Evolutionary conservation across 2,113 vertebrate species (phyloP).

Genomic region (Accipiter cooperii): DNA sequence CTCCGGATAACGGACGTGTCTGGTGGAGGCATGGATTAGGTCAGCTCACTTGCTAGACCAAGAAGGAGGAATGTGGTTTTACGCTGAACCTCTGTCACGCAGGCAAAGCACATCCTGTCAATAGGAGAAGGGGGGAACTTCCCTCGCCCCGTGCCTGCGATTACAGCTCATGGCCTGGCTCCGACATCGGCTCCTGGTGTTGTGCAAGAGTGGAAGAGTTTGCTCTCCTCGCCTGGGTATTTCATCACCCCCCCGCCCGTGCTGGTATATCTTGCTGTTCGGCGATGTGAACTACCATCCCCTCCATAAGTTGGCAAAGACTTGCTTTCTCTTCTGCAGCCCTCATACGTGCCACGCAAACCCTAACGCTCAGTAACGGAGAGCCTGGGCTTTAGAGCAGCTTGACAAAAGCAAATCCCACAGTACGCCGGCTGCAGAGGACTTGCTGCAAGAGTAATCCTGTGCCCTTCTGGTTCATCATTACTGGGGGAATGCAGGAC

Average conservation of each 20-base stretch:
- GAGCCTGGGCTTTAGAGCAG: not conserved
- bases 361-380: not conserved
- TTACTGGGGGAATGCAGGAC: not conserved
- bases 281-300: not conserved
- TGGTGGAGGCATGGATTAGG: not conserved
- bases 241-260: not conserved
- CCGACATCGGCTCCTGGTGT: not conserved
- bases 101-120: not conserved
- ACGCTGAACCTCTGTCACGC: fast-evolving
- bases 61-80: not conserved
- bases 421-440: not conserved
- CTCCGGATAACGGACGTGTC: not conserved
- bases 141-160: fast-evolving
- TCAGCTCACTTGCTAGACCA: not conserved
- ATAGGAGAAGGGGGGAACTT: not conserved
- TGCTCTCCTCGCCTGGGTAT: not conserved
- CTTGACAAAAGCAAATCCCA: not conserved
- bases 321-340: not conserved
- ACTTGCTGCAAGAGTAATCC: not conserved
- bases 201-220: not conserved
- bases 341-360: not conserved
- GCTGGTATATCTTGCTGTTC: not conserved
- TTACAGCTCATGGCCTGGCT: not conserved
- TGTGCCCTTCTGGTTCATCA: not conserved
- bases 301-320: not conserved